Evolutionary conservation across 2,888 invertebrate species (phyloP), one percentile per base, ranked within the genome.

Genomic region (Dorcus hopei): DNA sequence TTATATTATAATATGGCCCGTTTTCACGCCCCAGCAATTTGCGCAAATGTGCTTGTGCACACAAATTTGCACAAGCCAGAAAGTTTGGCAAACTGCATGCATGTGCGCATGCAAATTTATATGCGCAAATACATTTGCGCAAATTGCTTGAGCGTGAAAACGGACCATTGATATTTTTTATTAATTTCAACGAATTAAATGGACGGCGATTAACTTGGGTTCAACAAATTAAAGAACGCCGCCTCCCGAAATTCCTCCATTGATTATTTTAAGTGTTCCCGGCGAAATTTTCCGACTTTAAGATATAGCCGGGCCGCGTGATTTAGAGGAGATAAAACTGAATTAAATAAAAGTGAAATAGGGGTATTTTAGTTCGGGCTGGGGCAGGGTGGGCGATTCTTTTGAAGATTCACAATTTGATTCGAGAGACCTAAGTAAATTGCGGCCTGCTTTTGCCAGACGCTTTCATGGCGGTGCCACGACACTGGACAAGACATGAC

Each of bases 351-450:
- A 76, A 74, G 74, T 72, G 72, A 74, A 75, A 74, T 75, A 70
- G 73, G 74, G 74, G 74, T 68, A 73, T 73, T 74, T 74, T 73
- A 61, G 67, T 58, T 53, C 54, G 39, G 47, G 23, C 50, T 62
- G 59, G 14, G 57, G 59, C 61, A 62, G 65, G 61, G 62, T 59
- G 61, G 65, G 61, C 65, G 64, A 70, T 74, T 70, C 77, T 74
- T 77, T 77, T 78, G 76, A 77, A 76, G 76, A 75, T 74, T 72
- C 73, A 70, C 75, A 77, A 78, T 78, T 78, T 74, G 72, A 76
- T 75, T 76, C 74, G 62, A 67, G 63, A 65, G 70, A 57, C 71
- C 76, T 78, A 77, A 78, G 76, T 78, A 77, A 78, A 78, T 78
- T 78, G 77, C 77, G 77, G 76, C 71, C 73, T 74, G 70, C 72